These are phyloP conservation scores for Lysandra coridon DNA, from an alignment of 2,888 invertebrate species.

Conservation along the genomic window DNA sequence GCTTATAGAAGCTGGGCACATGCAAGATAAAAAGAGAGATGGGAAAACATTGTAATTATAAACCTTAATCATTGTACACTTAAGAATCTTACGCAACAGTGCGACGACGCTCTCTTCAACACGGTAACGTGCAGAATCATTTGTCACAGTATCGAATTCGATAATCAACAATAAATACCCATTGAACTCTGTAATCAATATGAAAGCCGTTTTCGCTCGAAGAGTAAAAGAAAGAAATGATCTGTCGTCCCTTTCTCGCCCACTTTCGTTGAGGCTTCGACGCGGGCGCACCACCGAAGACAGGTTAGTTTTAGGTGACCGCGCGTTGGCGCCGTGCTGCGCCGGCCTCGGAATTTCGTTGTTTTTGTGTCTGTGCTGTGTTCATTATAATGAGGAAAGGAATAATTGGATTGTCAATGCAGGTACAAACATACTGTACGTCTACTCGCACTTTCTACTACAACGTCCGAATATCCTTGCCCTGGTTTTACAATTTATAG, in stretches of 20 bases:
- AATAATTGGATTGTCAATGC: constrained; percentile 25
- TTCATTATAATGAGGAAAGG: constrained; percentile 15
- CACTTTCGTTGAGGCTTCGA: constrained; percentile 67
- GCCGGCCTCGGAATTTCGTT: constrained; percentile 67
- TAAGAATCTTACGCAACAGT: not conserved
- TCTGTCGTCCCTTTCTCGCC: constrained; percentile 69
- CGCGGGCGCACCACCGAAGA: constrained; percentile 56
- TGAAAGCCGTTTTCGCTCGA: constrained; percentile 57
- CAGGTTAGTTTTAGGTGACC: constrained; percentile 73
- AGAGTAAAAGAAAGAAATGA: constrained; percentile 70
- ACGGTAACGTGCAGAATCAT: constrained; percentile 16
- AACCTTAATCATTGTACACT: not conserved
- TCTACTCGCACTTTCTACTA: not conserved
- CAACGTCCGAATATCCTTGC: constrained; percentile 65
- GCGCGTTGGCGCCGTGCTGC: constrained; percentile 71
- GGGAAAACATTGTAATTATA: not conserved
- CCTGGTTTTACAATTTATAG: constrained; percentile 74
- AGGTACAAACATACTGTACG: constrained; percentile 35
- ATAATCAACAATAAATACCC: constrained; percentile 40
- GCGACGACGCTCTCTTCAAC: not conserved
- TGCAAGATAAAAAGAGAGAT: not conserved
- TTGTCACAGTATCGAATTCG: constrained; percentile 24
- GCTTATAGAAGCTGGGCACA: not conserved
- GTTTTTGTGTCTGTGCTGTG: constrained; percentile 71
- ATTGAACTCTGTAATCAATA: constrained; percentile 39